These are phyloP conservation scores for Saccopteryx bilineata DNA, from an alignment of 2,113 vertebrate genomes.

Conservation along the genomic window DNA sequence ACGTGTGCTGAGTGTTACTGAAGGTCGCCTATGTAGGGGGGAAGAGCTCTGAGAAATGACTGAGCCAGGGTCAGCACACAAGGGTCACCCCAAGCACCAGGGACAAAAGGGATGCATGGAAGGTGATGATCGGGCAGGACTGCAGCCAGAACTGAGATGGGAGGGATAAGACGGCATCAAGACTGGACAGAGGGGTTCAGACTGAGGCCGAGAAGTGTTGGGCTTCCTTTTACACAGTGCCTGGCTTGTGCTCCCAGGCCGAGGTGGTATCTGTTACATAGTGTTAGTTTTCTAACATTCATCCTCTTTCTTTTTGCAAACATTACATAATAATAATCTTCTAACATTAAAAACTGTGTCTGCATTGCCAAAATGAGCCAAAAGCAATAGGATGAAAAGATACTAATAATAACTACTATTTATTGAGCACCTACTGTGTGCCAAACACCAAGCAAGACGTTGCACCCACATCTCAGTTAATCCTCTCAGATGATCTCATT, in stretches of 20 bases:
- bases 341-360: not conserved
- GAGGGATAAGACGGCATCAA: too few species aligned
- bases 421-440: not conserved
- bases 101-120: not conserved
- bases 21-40: not conserved
- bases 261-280: not conserved
- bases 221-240: not conserved
- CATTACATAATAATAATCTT: not conserved
- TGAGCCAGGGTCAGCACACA: not conserved
- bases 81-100: not conserved
- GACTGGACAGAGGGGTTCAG: not conserved
- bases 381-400: not conserved
- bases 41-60: not conserved
- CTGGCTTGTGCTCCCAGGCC: not conserved
- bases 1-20: rapidly evolving
- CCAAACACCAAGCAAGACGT: not conserved
- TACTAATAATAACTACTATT: not conserved
- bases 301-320: not conserved
- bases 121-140: not conserved
- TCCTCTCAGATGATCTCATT: not conserved
- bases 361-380: constrained; percentile 15
- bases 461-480: not conserved
- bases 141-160: not conserved
- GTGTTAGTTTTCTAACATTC: too few species aligned
- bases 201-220: not conserved